These are phyloP conservation scores for Sarcophaga carnaria DNA, from an alignment of 2,888 invertebrate species.

Conservation along the genomic window DNA sequence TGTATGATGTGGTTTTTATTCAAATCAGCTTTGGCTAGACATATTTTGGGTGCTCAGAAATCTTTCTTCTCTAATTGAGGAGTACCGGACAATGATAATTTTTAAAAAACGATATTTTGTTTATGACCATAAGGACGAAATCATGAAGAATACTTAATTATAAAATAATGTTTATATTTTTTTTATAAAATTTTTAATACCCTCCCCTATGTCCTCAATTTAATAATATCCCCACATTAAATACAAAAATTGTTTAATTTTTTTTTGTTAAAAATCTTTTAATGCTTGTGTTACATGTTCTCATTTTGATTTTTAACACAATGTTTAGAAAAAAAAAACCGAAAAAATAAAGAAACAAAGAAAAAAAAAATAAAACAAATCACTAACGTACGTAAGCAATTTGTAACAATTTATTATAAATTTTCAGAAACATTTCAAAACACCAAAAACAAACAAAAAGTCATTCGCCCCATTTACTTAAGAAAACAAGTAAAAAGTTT, in stretches of 20 bases:
- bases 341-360: neutral
- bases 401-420: slow-evolving; percentile 68
- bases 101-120: too few species aligned
- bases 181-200: slow-evolving; percentile 15
- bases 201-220: neutral
- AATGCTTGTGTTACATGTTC: slow-evolving; percentile 31
- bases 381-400: slow-evolving; percentile 63
- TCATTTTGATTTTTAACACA: neutral
- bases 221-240: neutral
- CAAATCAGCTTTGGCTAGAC: too few species aligned
- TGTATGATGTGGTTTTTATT: too few species aligned
- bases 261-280: neutral
- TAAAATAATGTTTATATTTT: slow-evolving; percentile 42
- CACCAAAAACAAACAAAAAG: slow-evolving; percentile 4
- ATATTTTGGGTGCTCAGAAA: too few species aligned
- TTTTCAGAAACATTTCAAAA: slow-evolving; percentile 58
- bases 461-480: neutral
- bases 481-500: too few species aligned
- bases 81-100: too few species aligned
- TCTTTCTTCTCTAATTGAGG: too few species aligned
- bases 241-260: neutral
- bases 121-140: too few species aligned
- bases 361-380: slow-evolving; percentile 55
- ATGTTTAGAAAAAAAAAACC: neutral
- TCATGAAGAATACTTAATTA: neutral